Percentiles rank a stretch among this genome's conserved stretches.
Evolutionary conservation across 53 echinoderm and acorn worm genomes (phyloP).

Genomic region (Luidia sarsii): DNA sequence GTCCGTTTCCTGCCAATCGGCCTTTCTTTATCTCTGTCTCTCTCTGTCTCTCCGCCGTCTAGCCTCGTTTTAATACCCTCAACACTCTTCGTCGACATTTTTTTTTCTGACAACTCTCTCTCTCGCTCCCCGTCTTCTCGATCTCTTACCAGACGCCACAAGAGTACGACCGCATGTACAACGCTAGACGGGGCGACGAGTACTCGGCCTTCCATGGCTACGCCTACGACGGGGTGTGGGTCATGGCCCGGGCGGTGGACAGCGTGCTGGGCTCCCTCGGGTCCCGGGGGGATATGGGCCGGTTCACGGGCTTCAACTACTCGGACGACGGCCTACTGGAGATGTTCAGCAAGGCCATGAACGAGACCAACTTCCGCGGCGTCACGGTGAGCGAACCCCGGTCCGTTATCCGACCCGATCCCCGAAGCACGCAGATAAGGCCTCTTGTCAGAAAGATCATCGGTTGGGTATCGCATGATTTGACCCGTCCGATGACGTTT

Average conservation of each 20-base stretch:
- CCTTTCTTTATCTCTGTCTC: too few relatives aligned
- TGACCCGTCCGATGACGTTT: too few relatives aligned
- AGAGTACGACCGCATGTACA: conserved; percentile 75
- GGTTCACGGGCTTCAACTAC: conserved; percentile 71
- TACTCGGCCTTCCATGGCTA: conserved; percentile 91
- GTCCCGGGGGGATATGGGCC: conserved; percentile 38
- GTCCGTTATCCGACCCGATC: background rate
- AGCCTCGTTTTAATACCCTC: too few relatives aligned
- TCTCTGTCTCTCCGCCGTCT: too few relatives aligned
- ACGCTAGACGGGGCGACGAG: conserved; percentile 39
- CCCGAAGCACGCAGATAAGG: background rate
- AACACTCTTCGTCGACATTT: too few relatives aligned
- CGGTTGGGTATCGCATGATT: too few relatives aligned
- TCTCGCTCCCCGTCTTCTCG: too few relatives aligned
- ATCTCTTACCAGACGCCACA: conserved; percentile 84
- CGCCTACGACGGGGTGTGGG: conserved; percentile 97
- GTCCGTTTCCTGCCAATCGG: too few relatives aligned
- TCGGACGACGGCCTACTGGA: conserved; percentile 67
- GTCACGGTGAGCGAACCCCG: conserved; percentile 76
- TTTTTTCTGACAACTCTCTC: too few relatives aligned
- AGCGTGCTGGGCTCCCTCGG: conserved; percentile 70
- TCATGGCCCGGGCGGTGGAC: conserved; percentile 87
- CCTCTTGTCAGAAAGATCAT: too few relatives aligned
- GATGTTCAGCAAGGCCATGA: conserved; percentile 84
- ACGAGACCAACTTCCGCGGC: conserved; percentile 92